Conservation (phyloP, 2,888 invertebrate species). For the Pachymerium ferrugineum region DNA sequence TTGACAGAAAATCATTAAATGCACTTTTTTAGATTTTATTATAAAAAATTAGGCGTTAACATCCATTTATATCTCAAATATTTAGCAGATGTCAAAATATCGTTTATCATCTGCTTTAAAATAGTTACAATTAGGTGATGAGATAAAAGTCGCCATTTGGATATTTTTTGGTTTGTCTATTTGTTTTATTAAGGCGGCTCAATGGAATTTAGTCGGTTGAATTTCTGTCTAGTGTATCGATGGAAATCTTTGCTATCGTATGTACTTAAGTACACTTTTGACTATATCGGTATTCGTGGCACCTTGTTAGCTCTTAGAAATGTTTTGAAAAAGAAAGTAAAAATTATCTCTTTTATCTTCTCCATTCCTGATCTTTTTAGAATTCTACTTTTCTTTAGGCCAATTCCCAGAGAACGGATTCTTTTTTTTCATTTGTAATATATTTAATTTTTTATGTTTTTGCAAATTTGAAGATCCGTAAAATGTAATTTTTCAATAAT, state of each 20-base stretch:
- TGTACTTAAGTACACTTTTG: conserved; percentile 9
- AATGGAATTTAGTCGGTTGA: neutral
- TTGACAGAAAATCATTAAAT: no score
- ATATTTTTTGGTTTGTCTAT: no score
- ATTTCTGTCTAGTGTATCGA: conserved; percentile 11
- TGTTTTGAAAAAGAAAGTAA: no score
- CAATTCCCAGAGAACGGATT: no score
- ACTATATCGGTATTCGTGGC: neutral
- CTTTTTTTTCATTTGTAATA: neutral
- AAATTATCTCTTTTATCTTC: neutral
- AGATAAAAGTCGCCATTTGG: neutral
- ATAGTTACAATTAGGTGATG: neutral
- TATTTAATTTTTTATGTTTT: neutral
- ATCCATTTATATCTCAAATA: no score
- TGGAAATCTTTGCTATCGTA: conserved; percentile 18
- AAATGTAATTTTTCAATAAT: neutral
- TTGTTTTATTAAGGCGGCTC: neutral
- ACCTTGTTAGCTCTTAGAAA: no score
- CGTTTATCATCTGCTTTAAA: no score
- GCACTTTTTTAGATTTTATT: no score
- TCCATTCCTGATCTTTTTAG: neutral
- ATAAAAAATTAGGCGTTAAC: no score
- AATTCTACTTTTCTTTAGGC: neutral
- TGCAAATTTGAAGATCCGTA: neutral
- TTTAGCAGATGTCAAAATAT: no score